These are phyloP conservation scores for Camponotus vicinus DNA, from an alignment of 1,140 invertebrate species.

Conservation along the genomic window DNA sequence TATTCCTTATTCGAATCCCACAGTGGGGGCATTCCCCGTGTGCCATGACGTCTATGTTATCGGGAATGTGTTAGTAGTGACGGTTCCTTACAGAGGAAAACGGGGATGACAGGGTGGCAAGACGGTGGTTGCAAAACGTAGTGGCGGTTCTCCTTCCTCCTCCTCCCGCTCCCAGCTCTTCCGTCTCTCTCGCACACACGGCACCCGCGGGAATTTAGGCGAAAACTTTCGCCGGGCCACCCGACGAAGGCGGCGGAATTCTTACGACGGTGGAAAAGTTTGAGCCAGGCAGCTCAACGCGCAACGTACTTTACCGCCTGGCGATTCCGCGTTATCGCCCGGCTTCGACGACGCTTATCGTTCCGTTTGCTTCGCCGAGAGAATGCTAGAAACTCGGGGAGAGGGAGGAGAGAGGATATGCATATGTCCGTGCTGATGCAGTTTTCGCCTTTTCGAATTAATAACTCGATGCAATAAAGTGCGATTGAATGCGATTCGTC, in stretches of 20 bases:
- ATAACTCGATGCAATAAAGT: not conserved
- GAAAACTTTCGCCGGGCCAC: constrained; percentile 74
- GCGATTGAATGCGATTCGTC: not conserved
- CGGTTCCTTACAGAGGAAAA: constrained; percentile 47
- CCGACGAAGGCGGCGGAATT: constrained; percentile 72
- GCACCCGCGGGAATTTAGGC: constrained; percentile 76
- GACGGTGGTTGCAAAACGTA: constrained; percentile 38
- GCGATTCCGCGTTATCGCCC: constrained; percentile 75
- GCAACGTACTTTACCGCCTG: constrained; percentile 73
- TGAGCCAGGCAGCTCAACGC: constrained; percentile 42
- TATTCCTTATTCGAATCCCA: constrained; percentile 50
- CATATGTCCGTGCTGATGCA: not conserved
- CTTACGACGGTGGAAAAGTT: constrained; percentile 77
- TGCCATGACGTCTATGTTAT: constrained; percentile 33
- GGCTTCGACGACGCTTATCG: constrained; percentile 66
- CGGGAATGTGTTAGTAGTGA: constrained; percentile 23
- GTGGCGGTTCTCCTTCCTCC: not conserved
- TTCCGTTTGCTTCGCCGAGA: constrained; percentile 31
- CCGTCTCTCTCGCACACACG: constrained; percentile 61
- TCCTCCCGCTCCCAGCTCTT: not conserved
- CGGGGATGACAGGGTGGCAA: constrained; percentile 38
- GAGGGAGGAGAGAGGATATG: not conserved
- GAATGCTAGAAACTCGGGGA: constrained; percentile 39
- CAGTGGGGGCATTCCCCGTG: constrained; percentile 10
- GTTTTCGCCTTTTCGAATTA: not conserved